Evolutionary conservation across 2,797 vertebrate genomes (phyloP), one percentile per base, ranked within the genome.

Genomic region (Rhinogobio ventralis): DNA sequence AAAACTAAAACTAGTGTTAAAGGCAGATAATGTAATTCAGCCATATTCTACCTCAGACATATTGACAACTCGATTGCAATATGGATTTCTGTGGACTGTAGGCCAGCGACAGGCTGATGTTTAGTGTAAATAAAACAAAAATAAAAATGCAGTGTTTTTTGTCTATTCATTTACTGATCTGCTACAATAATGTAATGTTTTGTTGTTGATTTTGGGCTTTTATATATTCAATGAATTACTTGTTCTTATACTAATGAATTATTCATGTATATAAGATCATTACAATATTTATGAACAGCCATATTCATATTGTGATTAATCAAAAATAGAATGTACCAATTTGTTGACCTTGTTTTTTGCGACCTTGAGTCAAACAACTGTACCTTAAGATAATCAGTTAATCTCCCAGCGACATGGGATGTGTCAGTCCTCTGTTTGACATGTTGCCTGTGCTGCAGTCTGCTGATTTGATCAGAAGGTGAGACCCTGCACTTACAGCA

Each of bases 391-490:
- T 64, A 74, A 51, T 45, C 45, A 28, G 74, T 60, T 42, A 2
- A 83, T 39, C 62, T 82, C 9, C n/a, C 20, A 25, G 55, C 2
- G 55, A 74, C 55, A 39, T 53, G 30, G 75, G 45, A 75, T 7
- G 8, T 83, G 81, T 75, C 71, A 75, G 71, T 83, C 30, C 57
- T n/a, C 23, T 75, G 45, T 75, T 28, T 83, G 71, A 53, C 71
- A 51, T 66, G 81, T 9, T 82, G 57, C 28, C 57, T 82, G 57
- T 25, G 71, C 45, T 45, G 39, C 11, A 72, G 42, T 23, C 39
- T 73, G 68, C 80, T 39, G 45, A 74, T 25, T 45, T 46, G 28
- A 75, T 83, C 57, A 75, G 71, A 74, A 82, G 45, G 60, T 74
- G 57, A 51, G 71, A 83, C 69, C 45, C 69, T 66, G 57, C 57